Percentiles rank a stretch among this genome's conserved stretches.
Conservation (phyloP, 2,888 invertebrate species). For the Lithophane semibrunnea region DNA sequence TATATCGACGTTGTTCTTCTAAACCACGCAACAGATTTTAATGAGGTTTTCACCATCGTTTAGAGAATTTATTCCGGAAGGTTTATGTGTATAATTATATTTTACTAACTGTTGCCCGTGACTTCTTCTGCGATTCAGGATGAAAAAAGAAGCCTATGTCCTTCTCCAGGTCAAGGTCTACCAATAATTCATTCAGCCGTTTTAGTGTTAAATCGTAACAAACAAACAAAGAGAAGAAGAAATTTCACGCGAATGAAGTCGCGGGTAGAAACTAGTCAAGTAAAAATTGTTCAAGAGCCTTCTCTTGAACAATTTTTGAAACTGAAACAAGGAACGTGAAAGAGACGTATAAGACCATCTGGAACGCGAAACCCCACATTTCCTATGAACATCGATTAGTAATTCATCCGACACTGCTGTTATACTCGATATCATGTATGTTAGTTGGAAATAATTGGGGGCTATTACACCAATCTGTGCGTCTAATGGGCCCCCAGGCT, state of each 20-base stretch:
- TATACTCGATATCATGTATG: conserved; percentile 39
- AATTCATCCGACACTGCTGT: conserved; percentile 26
- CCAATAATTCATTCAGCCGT: no score
- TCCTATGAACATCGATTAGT: conserved; percentile 21
- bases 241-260: not conserved
- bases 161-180: no score
- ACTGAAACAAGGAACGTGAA: not conserved
- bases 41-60: no score
- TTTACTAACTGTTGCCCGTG: no score
- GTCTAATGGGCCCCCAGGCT: conserved; percentile 49
- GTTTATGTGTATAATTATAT: no score
- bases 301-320: no score
- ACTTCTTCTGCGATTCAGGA: no score
- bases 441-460: conserved; percentile 60
- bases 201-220: no score
- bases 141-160: no score
- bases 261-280: not conserved
- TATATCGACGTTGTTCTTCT: no score
- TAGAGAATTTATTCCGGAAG: no score
- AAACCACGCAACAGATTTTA: no score
- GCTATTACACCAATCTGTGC: conserved; percentile 63
- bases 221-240: not conserved
- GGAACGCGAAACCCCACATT: not conserved
- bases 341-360: not conserved
- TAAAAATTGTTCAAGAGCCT: not conserved